Evolutionary conservation across 2,113 vertebrate species (phyloP), one percentile per base, ranked within the genome.

Genomic region (Tachycineta bicolor): DNA sequence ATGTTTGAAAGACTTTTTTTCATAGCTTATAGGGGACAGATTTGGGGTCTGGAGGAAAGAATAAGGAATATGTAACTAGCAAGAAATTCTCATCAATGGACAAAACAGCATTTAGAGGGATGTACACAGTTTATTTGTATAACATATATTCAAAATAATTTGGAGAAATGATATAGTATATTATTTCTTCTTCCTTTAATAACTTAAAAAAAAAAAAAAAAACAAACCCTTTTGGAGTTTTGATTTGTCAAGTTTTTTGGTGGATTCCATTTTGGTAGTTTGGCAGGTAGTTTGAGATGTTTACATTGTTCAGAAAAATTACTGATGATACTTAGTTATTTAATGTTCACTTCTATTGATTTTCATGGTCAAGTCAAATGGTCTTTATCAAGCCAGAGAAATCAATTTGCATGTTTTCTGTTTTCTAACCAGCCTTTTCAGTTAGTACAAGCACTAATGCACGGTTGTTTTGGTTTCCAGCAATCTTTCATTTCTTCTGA

Each of bases 231-330:
- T 65, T 7, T 21, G 9, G 3, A 8, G 2, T 33, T 62, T 85
- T 50, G 9, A 1, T 26, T 84, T 67, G 0, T 33, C n/a, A 31
- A 5, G 3, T 3, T 37, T 19, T 39, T 60, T 22, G 4, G 10
- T 20, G 2, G 1, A 1, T 39, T 21, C 5, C 37, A 37, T 37
- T 37, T 37, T 37, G 37, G 37, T 37, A 37, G 37, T 37, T 37
- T 37, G 37, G 5, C 16, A 68, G 6, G 16, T 33, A 33, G 34
- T 71, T 43, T 71, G 37, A 8, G 12, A 67, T 44, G 7, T 39
- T 89, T 63, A 8, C 15, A 39, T 25, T 65, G 11, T 15, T 73
- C 62, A 76, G 28, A 73, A 31, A 90, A 93, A 52, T 39, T 64
- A 46, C 13, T 53, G 18, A 31, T 46, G 18, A 29, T 37, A 9